A percentile compares a stretch with the other conserved stretches of the same genome.
phyloP scores from a whole-genome alignment of 2,888 invertebrate genomes.

The Ichneumoninae sp. region DNA sequence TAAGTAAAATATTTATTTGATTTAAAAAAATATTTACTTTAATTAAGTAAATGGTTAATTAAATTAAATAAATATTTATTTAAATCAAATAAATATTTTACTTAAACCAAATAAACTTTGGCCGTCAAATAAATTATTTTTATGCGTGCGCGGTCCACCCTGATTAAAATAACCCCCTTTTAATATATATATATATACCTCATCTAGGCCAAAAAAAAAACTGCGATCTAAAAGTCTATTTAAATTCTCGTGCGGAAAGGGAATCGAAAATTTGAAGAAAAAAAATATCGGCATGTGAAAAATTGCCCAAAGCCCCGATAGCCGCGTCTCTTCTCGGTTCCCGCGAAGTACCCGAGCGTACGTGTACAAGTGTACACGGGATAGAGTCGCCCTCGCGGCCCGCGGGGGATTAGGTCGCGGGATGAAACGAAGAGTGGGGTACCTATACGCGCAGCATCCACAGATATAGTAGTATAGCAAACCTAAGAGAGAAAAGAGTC shows the following conservation, averaged over 20 bases:
- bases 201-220: no score
- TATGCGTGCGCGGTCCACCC: no score
- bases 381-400: constrained; percentile 45
- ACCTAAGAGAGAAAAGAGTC: constrained; percentile 74
- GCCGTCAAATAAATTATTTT: no score
- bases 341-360: constrained; percentile 4
- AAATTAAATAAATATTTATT: no score
- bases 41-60: no score
- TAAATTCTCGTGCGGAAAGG: no score
- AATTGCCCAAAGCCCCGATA: not conserved
- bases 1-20: no score
- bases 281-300: not conserved
- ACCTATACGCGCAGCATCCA: constrained; percentile 60
- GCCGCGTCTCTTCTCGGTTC: not conserved
- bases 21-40: no score
- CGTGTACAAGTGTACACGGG: constrained; percentile 15
- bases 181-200: not conserved
- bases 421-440: constrained; percentile 69
- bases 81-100: no score
- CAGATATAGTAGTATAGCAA: constrained; percentile 56
- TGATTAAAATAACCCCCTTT: not conserved
- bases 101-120: no score
- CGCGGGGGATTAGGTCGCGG: constrained; percentile 64
- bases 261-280: no score
- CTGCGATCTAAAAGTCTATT: no score